Base-by-base conservation (phyloP, 2,113 vertebrate genomes). In the Microcebus lehilahytsara region DNA sequence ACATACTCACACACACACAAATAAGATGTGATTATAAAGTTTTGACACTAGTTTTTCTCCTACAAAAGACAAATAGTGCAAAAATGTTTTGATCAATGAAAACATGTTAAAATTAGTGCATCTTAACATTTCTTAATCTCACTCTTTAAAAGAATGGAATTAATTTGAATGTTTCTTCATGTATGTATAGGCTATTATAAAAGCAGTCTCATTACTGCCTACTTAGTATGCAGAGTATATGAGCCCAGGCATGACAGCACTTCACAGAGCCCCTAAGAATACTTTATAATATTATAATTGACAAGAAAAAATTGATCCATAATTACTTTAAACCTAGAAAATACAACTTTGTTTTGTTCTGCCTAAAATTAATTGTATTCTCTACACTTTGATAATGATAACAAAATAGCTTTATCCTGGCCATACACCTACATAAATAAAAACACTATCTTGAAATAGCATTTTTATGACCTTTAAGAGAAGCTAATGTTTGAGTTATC, bases 81-180 rank as follows among this genome's bases (percentile, higher is more conserved):
- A 92, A 95, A 67, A 79, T 92, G 37, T 75, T 75, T 95, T 87
- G 20, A 79, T 93, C 83, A 91, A 83, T 25, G n/a, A 49, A 95
- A 92, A 86, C 58, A 83, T 83, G 49, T 93, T 86, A 78, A 83
- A 53, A 84, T 58, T 22, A 91, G n/a, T 66, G 10, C 20, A 79
- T 92, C 92, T 96, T 91, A 94, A 87, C n/a, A 51, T 91, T 67
- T 90, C 77, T 95, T 92, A 83, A 89, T 74, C 40, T 89, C 23
- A 46, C 11, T 95, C 34, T 80, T 96, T 87, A 92, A 92, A 93
- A 95, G 27, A 30, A 96, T 77, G 32, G 11, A 40, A 67, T 89
- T 96, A 79, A 74, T 75, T 53, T 62, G 66, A 89, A 74, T 91
- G 16, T 74, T 83, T 93, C 83, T 93, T 79, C 56, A 37, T 46